phyloP scores from a whole-genome alignment of 2,113 vertebrate genomes.

The Petaurus breviceps region DNA sequence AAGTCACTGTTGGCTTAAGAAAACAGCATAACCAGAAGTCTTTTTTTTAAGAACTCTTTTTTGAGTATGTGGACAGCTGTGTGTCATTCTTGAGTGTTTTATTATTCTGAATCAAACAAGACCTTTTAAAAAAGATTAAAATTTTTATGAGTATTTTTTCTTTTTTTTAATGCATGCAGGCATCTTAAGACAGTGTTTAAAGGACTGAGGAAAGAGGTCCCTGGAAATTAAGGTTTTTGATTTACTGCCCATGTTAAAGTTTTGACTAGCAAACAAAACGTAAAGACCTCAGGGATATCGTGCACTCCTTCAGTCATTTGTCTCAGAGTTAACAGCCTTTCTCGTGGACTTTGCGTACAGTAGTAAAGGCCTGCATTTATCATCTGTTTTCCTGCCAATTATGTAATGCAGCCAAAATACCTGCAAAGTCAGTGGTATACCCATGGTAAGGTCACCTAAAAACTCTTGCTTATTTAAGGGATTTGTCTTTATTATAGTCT shows the following conservation, averaged over 20 bases:
- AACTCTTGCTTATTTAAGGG: slow-evolving; percentile 1
- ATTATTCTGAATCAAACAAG: neutral
- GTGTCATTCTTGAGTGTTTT: slow-evolving; percentile 6
- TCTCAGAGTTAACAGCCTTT: slow-evolving; percentile 54
- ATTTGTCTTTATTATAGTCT: slow-evolving; percentile 12
- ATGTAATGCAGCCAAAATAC: slow-evolving; percentile 45
- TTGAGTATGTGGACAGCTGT: slow-evolving; percentile 1
- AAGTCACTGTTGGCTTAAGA: slow-evolving; percentile 62
- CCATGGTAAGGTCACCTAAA: neutral
- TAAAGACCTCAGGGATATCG: slow-evolving; percentile 47
- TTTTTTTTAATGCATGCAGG: slow-evolving; percentile 24
- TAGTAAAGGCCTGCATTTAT: slow-evolving; percentile 50
- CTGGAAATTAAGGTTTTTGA: slow-evolving; percentile 69
- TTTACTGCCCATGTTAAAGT: slow-evolving; percentile 66
- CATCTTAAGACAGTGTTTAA: slow-evolving; percentile 59
- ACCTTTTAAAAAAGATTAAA: neutral
- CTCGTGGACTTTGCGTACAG: slow-evolving; percentile 18
- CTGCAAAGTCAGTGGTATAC: neutral
- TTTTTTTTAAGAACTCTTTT: slow-evolving; percentile 18
- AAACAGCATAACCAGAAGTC: slow-evolving; percentile 22
- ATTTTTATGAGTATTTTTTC: neutral
- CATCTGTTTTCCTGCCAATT: slow-evolving; percentile 39
- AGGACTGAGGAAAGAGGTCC: slow-evolving; percentile 42
- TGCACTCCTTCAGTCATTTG: slow-evolving; percentile 43
- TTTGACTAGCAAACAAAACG: slow-evolving; percentile 69